These are phyloP conservation scores for Abscondita cerata DNA, from an alignment of 2,888 invertebrate genomes.

Conservation along the genomic window DNA sequence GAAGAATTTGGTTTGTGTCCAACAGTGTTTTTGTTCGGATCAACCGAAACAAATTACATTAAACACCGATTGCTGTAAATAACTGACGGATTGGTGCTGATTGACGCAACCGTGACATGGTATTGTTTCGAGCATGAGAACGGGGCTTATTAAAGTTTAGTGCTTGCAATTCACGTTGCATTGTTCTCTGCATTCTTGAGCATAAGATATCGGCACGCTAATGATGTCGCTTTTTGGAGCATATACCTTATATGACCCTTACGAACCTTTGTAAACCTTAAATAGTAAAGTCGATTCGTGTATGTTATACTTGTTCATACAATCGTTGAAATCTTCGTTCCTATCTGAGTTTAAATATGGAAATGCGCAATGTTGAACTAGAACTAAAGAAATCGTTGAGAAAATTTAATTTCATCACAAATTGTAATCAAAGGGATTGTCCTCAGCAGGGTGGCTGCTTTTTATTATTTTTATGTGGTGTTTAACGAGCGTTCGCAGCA, in stretches of 20 bases:
- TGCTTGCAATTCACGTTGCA: constrained; percentile 35
- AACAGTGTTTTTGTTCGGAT: not conserved
- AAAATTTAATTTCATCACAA: not conserved
- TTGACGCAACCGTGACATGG: constrained; percentile 24
- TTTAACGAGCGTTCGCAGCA: constrained; percentile 22
- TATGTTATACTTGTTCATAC: constrained; percentile 28
- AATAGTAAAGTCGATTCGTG: constrained; percentile 32
- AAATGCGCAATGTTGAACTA: too few relatives aligned
- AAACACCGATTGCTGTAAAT: constrained; percentile 6
- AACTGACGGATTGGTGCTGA: constrained; percentile 26
- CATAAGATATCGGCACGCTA: constrained; percentile 46
- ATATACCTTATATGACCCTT: constrained; percentile 43
- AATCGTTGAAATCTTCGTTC: constrained; percentile 35
- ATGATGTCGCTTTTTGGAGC: constrained; percentile 53
- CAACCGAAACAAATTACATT: constrained; percentile 23
- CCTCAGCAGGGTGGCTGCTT: not conserved
- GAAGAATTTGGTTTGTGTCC: not conserved
- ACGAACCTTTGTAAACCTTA: constrained; percentile 37
- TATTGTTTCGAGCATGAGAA: constrained; percentile 32
- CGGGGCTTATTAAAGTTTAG: constrained; percentile 33
- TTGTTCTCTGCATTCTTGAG: constrained; percentile 42
- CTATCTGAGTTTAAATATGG: not conserved
- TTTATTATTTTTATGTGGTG: constrained; percentile 6
- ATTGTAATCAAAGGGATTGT: not conserved
- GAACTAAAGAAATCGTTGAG: not conserved